Evolutionary conservation across 2,888 invertebrate genomes (phyloP).

Genomic region (Ypsolopha sequella): DNA sequence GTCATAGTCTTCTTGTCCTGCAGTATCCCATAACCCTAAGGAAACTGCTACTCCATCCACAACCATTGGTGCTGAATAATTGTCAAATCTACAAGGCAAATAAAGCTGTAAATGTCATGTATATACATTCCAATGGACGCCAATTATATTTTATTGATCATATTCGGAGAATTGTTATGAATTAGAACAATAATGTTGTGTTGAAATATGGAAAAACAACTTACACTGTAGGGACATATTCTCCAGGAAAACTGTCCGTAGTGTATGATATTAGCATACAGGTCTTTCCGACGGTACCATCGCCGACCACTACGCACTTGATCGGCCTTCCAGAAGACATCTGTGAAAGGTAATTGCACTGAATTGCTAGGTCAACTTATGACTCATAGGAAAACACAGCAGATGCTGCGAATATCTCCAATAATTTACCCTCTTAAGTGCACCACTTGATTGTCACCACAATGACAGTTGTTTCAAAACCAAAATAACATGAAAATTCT

Average conservation of each 20-base stretch:
- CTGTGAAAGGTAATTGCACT: conserved; percentile 18
- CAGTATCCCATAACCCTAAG: conserved; percentile 98
- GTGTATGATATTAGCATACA: conserved; percentile 95
- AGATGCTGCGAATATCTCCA: no score
- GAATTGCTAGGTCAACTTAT: conserved; percentile 25
- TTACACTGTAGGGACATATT: conserved; percentile 96
- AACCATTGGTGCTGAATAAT: conserved; percentile 98
- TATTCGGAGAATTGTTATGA: no score
- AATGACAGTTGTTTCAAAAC: conserved; percentile 10
- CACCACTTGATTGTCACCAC: no score
- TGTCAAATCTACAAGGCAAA: conserved; percentile 85
- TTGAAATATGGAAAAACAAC: conserved; percentile 35
- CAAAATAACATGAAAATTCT: conserved; percentile 24
- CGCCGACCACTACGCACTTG: conserved; percentile 93
- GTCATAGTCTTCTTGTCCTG: conserved; percentile 98
- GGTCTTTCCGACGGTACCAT: conserved; percentile 94
- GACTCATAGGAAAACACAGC: conserved; percentile 31
- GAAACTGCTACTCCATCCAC: conserved; percentile 98
- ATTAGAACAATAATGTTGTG: not conserved
- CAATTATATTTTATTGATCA: no score
- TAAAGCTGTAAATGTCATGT: not conserved
- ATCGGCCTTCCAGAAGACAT: conserved; percentile 95
- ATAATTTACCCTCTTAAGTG: not conserved
- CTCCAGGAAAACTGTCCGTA: conserved; percentile 92
- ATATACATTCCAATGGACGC: no score